Evolutionary conservation across 2,797 vertebrate species (phyloP), one percentile per base, ranked within the genome.

Genomic region (Tarsius wallacei): DNA sequence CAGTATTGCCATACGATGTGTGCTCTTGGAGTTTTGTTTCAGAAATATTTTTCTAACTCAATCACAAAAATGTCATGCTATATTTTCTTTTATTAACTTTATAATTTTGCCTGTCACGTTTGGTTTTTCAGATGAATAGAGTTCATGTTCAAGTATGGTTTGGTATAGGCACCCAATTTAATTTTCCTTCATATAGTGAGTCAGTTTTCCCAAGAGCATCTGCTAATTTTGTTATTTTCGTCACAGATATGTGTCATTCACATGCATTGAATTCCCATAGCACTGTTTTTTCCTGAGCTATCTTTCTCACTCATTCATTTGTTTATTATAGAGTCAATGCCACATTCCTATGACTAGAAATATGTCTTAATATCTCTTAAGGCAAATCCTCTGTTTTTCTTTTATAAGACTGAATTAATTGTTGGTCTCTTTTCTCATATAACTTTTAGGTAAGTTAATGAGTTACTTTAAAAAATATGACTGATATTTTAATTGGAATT

Each of bases 321-420:
- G 81, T 87, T 66, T 87, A 1, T 66, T 47, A n/a, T 15, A 36
- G n/a, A 33, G 33, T 10, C 70, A 33, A 14, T 24, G 17, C 33
- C 76, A 53, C 16, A 10, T 70, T 87, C 82, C 88, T 89, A 82
- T 24, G 51, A 77, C 63, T 63, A 31, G 28, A 91, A 87, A 16
- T 59, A 28, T 49, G 53, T 31, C 82, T 94, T 87, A 76, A 31
- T 49, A 77, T 36, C 59, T 86, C 26, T 42, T 81, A 68, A 90
- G 51, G 61, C n/a, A 87, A 81, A 59, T 77, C 80, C 64, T 63
- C 57, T 87, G 21, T 87, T 81, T 66, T 59, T 87, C 74, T 64
- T 61, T 76, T 85, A 42, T 28, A 63, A 82, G n/a, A 63, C 9
- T 33, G 89, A 63, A 68, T 90, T 74, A 31, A 82, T 57, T 82